phyloP scores from a whole-genome alignment of 1,140 invertebrate genomes.

The Eupeodes corollae region DNA sequence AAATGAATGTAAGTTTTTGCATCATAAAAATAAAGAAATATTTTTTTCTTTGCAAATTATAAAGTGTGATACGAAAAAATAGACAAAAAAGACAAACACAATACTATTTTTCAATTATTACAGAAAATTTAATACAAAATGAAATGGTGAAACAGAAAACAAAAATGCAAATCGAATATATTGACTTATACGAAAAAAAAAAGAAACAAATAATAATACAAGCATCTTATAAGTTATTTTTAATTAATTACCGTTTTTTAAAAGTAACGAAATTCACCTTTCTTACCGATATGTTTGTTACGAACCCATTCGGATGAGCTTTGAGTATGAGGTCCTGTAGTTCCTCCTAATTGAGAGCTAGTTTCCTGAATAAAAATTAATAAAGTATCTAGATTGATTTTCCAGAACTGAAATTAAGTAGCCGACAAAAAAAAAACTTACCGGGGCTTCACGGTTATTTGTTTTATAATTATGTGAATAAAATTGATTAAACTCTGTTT shows the following conservation, averaged over 20 bases:
- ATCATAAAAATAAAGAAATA: no score
- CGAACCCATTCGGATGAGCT: conserved; percentile 64
- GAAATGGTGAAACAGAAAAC: no score
- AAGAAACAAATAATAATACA: neutral
- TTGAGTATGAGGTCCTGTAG: conserved; percentile 38
- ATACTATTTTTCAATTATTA: no score
- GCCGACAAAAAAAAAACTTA: neutral
- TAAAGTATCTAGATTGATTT: neutral
- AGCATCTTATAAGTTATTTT: neutral
- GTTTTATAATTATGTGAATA: conserved; percentile 41
- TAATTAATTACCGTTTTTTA: conserved; percentile 36
- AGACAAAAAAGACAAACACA: no score
- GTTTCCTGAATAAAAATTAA: conserved; percentile 35
- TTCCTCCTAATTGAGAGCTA: conserved; percentile 32
- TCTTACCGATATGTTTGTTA: conserved; percentile 80
- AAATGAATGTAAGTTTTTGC: no score
- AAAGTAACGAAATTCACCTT: conserved; percentile 93
- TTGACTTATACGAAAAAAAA: neutral
- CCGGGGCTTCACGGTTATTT: neutral
- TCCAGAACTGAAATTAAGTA: neutral
- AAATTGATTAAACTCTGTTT: conserved; percentile 52
- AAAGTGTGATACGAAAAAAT: no score
- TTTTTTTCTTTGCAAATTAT: no score
- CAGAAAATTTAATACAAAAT: no score
- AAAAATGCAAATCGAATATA: no score